Conservation (phyloP, 2,113 vertebrate species). For the Otocyon megalotis region DNA sequence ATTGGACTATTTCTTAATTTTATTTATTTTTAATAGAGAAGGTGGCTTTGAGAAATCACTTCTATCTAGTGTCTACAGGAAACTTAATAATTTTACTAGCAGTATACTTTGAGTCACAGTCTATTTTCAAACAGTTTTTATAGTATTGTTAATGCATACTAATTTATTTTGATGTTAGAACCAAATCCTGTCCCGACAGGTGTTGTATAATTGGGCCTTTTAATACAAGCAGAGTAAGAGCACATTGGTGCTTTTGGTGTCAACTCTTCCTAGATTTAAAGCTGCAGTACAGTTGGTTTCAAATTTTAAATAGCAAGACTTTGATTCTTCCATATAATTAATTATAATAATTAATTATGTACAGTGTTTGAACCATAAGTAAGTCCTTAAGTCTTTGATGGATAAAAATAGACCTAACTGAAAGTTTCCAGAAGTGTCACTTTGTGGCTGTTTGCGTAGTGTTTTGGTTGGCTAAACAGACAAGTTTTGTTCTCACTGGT, state of each 20-base stretch:
- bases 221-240: background rate
- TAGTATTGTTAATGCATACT: background rate
- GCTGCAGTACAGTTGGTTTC: background rate
- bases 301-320: background rate
- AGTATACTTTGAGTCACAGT: background rate
- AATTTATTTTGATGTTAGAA: constrained; percentile 33
- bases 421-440: background rate
- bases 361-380: background rate
- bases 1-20: constrained; percentile 16
- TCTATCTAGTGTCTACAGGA: background rate
- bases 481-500: background rate
- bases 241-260: background rate
- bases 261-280: background rate
- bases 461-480: constrained; percentile 20
- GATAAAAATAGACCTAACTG: constrained; percentile 31
- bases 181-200: background rate
- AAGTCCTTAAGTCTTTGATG: background rate
- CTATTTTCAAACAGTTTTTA: constrained; percentile 33
- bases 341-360: no score
- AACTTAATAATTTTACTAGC: background rate
- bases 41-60: background rate
- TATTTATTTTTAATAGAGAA: background rate
- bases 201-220: background rate
- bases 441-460: background rate
- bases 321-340: background rate